Percentiles rank a stretch among this genome's conserved stretches.
Evolutionary conservation across 2,888 invertebrate species (phyloP).

Genomic region (Mythimna pallens): DNA sequence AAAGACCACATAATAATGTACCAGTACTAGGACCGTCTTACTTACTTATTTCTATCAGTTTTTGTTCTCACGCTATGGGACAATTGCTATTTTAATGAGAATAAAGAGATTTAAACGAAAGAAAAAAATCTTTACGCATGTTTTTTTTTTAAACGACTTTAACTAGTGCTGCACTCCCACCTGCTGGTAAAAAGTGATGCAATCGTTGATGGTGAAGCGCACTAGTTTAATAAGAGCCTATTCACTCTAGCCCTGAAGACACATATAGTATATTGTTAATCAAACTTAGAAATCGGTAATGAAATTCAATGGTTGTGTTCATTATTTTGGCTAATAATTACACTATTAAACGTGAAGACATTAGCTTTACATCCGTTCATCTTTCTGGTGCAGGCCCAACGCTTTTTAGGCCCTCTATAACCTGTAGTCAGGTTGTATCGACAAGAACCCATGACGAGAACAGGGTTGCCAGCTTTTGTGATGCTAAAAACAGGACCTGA

Average conservation of each 20-base stretch:
- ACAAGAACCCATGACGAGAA: slow-evolving; percentile 27
- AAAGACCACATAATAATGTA: no score
- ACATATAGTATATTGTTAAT: no score
- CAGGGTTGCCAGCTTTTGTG: slow-evolving; percentile 48
- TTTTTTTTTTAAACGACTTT: no score
- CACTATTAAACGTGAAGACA: slow-evolving; percentile 18
- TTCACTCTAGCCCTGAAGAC: no score
- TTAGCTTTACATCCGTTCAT: slow-evolving; percentile 32
- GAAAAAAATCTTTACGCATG: neutral
- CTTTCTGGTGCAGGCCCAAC: slow-evolving; percentile 37
- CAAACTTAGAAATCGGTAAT: neutral
- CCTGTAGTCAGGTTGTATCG: slow-evolving; percentile 33
- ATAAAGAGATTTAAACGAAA: neutral
- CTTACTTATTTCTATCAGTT: no score
- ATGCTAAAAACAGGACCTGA: slow-evolving; percentile 43
- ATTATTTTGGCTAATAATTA: slow-evolving; percentile 18
- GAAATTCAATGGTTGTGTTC: slow-evolving; percentile 42
- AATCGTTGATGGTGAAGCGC: no score
- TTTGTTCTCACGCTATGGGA: no score
- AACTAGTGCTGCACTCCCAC: no score
- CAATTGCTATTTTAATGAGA: no score
- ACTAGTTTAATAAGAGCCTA: no score
- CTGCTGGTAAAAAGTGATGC: no score
- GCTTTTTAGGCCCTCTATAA: slow-evolving; percentile 29
- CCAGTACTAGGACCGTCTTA: no score